Conservation (phyloP, 2,113 vertebrate genomes). For the Phyllostomus hastatus region DNA sequence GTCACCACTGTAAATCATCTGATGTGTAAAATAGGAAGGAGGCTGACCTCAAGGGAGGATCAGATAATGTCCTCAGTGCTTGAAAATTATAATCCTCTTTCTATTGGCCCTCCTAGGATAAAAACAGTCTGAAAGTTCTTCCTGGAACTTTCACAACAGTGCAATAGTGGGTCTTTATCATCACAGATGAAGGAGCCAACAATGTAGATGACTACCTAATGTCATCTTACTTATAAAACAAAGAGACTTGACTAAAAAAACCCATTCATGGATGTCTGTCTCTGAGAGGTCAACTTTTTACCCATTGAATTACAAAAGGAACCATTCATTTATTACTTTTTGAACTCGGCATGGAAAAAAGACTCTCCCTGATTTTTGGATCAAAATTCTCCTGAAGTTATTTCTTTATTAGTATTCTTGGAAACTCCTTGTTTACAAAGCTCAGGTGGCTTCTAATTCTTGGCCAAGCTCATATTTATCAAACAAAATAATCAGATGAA, state of each 20-base stretch:
- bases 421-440: constrained; percentile 28
- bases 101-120: not conserved
- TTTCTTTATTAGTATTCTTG: constrained; percentile 30
- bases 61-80: not conserved
- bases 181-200: not conserved
- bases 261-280: not conserved
- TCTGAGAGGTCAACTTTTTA: not conserved
- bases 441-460: constrained; percentile 6
- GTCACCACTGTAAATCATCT: not conserved
- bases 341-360: not conserved
- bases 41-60: not conserved
- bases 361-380: not conserved
- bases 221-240: not conserved
- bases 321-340: not conserved
- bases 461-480: not conserved
- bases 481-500: constrained; percentile 47
- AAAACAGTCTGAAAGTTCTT: not conserved
- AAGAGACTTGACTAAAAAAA: not conserved
- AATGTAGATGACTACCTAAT: not conserved
- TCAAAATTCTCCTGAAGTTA: not conserved
- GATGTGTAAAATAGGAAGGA: not conserved
- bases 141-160: not conserved
- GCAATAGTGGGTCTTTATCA: not conserved
- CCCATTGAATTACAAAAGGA: not conserved
- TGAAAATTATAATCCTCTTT: not conserved